These are phyloP conservation scores for Gymnogyps californianus DNA, from an alignment of 2,113 vertebrate genomes.

Conservation along the genomic window DNA sequence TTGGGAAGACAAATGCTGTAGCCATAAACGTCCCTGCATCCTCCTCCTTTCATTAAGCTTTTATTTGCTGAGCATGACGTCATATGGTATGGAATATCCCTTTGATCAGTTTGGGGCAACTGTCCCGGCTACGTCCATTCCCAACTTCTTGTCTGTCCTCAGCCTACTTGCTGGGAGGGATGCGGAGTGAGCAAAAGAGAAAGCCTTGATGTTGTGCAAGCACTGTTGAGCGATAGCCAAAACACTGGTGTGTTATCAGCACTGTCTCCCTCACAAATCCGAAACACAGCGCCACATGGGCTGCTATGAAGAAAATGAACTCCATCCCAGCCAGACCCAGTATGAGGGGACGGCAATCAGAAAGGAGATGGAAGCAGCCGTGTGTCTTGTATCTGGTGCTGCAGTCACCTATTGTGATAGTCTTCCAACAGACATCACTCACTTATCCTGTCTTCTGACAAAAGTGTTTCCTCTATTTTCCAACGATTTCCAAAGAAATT, in stretches of 20 bases:
- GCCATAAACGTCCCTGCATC: neutral
- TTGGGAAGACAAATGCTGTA: neutral
- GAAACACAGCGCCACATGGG: fast-evolving
- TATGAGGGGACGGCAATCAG: fast-evolving
- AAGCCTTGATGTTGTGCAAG: fast-evolving
- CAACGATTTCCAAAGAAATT: neutral
- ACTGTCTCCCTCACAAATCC: neutral
- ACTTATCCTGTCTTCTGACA: neutral
- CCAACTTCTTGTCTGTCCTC: neutral
- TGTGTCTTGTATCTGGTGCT: neutral
- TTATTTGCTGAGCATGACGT: neutral
- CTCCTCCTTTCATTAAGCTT: neutral
- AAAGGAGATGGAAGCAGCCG: neutral
- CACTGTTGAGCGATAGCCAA: neutral
- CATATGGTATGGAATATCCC: neutral
- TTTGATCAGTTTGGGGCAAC: neutral
- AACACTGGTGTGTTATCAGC: fast-evolving
- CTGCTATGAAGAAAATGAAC: neutral
- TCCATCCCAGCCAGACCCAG: neutral
- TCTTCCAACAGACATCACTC: neutral
- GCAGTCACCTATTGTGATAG: neutral
- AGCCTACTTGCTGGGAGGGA: neutral
- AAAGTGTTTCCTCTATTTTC: neutral
- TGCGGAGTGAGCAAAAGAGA: neutral
- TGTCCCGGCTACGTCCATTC: neutral